Evolutionary conservation across 1,140 invertebrate genomes (phyloP), one percentile per base, ranked within the genome.

Genomic region (Drosophila jambulina): DNA sequence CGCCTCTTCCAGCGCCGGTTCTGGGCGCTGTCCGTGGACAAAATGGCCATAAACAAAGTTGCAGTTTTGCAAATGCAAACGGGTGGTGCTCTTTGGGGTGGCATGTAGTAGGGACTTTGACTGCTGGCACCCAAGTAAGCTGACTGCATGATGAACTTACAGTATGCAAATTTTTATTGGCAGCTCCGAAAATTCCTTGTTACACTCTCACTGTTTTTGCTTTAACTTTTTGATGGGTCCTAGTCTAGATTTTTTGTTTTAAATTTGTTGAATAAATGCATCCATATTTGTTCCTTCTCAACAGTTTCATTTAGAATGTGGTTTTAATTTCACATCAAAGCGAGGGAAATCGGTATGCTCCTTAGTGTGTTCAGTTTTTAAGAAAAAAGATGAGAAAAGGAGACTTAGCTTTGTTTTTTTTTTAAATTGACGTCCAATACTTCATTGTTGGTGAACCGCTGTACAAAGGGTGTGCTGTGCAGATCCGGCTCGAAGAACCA

Each of bases 41-140:
- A 63, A 62, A 68, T 49, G 56, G 59, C 51, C 72, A 62, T 74
- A 71, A 82, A 79, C 69, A 79, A 77, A 75, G 75, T 82, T 82
- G 80, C 80, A 83, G 21, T 74, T 72, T 60, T 62, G 46, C 34
- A 62, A 79, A 36, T 36, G 58, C 43, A 42, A 27, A 42, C 42
- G 60, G 60, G 46, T 9, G 23, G 29, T 15, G 46, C 21, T 23
- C 23, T 17, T 36, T 36, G 19, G 27, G 17, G 34, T 45, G 65
- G 21, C 23, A 40, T 40, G 45, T 65, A 10, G 45, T 32, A 12
- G 51, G 51, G 21, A 17, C 51, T 64, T 25, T 42, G 36, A 49
- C 17, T 27, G 23, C 17, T 43, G 27, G 46, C 62, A 36, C 29
- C 23, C 40, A 45, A 56, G 46, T 27, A 53, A 43, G 53, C 53